Conservation (phyloP, 1,140 invertebrate genomes). For the Nephila pilipes region DNA sequence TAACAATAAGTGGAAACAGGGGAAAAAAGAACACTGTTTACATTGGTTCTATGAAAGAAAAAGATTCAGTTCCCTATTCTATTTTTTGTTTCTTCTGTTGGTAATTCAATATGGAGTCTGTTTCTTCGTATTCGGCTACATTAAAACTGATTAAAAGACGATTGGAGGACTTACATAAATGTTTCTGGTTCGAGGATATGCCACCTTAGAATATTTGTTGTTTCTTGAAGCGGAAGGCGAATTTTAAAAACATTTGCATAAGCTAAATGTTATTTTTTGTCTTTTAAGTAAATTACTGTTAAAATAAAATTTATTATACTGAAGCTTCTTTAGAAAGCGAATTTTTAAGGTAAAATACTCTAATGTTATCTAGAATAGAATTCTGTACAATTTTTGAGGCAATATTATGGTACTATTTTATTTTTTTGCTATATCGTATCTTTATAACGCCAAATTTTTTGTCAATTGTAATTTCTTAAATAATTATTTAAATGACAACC, state of each 20-base stretch:
- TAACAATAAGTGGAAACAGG: conserved; percentile 29
- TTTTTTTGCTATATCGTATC: too few relatives aligned
- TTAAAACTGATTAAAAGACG: conserved; percentile 73
- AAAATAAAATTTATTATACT: not conserved
- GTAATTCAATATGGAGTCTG: conserved; percentile 69
- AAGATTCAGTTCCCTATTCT: conserved; percentile 9
- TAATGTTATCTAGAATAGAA: too few relatives aligned
- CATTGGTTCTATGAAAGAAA: conserved; percentile 23
- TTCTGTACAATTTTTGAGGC: too few relatives aligned
- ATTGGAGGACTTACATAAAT: conserved; percentile 30
- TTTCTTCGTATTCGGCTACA: conserved; percentile 60
- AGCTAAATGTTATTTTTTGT: not conserved
- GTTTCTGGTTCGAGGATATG: conserved; percentile 15
- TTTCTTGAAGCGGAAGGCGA: not conserved
- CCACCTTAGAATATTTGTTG: conserved; percentile 41
- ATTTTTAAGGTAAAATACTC: too few relatives aligned
- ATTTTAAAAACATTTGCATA: not conserved
- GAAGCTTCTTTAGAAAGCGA: not conserved
- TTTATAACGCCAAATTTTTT: too few relatives aligned
- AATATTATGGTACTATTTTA: too few relatives aligned
- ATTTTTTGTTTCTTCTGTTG: conserved; percentile 34
- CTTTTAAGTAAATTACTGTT: conserved; percentile 23
- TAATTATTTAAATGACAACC: too few relatives aligned
- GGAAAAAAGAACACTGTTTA: conserved; percentile 42
- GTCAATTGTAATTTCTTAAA: too few relatives aligned